phyloP scores from a whole-genome alignment of 2,888 invertebrate genomes.

The Agrotis puta region DNA sequence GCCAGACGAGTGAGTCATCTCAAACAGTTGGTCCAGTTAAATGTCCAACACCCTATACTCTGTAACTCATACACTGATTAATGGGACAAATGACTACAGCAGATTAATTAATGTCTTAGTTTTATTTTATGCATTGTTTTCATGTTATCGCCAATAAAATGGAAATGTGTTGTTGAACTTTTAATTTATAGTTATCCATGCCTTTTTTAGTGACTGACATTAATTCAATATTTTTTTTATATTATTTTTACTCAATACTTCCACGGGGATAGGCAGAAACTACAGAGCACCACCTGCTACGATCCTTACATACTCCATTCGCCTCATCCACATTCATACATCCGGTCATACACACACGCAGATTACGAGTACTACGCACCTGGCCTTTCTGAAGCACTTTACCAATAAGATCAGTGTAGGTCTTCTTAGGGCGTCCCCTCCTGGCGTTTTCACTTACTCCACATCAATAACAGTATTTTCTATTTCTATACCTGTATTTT shows the following conservation, averaged over 20 bases:
- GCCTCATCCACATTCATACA: too few relatives aligned
- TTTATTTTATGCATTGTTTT: slow-evolving; percentile 22
- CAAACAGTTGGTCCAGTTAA: slow-evolving; percentile 3
- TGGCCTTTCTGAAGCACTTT: too few relatives aligned
- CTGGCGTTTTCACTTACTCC: too few relatives aligned
- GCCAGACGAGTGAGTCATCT: slow-evolving; percentile 30
- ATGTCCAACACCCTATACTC: slow-evolving; percentile 11
- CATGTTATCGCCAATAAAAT: slow-evolving; percentile 6
- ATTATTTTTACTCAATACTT: background rate
- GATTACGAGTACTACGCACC: too few relatives aligned
- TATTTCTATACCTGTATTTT: background rate
- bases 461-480: background rate
- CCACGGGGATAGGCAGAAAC: too few relatives aligned
- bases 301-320: too few relatives aligned
- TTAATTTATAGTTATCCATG: slow-evolving; percentile 8
- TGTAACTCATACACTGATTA: slow-evolving; percentile 34
- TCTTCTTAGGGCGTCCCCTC: too few relatives aligned
- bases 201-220: background rate
- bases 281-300: too few relatives aligned
- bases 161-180: slow-evolving; percentile 17
- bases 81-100: slow-evolving; percentile 35
- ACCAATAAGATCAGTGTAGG: too few relatives aligned
- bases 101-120: slow-evolving; percentile 14
- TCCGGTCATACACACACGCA: too few relatives aligned
- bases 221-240: background rate